These are phyloP conservation scores for Cryptoprocta ferox DNA, from an alignment of 2,797 vertebrate genomes.

Conservation along the genomic window DNA sequence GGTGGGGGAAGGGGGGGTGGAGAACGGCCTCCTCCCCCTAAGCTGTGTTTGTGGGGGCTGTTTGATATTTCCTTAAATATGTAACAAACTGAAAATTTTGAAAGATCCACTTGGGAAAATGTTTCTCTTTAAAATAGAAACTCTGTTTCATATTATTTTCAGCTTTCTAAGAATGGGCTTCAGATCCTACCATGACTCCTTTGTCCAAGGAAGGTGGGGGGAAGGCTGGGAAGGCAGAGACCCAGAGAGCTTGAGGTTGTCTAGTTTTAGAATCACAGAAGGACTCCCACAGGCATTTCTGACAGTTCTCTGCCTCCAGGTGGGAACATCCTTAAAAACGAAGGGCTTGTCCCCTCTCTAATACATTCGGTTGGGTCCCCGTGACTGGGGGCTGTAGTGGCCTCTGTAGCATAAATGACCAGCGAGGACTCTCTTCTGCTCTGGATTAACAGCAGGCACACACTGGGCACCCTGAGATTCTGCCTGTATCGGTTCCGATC, in stretches of 20 bases:
- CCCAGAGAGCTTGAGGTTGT: background rate
- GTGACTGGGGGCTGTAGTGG: accelerated
- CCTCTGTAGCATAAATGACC: too few relatives aligned
- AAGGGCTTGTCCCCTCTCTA: background rate
- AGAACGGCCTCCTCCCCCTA: background rate
- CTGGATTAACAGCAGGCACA: accelerated
- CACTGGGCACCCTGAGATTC: background rate
- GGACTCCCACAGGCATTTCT: background rate
- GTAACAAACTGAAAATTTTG: constrained; percentile 47
- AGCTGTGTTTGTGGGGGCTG: background rate
- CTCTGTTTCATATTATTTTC: constrained; percentile 47
- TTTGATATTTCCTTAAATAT: constrained; percentile 64
- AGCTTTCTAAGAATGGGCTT: constrained; percentile 38
- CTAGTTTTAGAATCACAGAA: background rate
- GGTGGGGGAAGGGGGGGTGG: too few relatives aligned
- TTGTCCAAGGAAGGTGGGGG: background rate
- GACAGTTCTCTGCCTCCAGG: background rate
- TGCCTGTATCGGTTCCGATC: accelerated
- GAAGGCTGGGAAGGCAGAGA: background rate
- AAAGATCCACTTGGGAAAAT: constrained; percentile 67
- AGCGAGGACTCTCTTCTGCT: accelerated
- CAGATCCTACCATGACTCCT: constrained; percentile 15
- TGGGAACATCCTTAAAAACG: background rate
- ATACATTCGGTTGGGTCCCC: background rate
- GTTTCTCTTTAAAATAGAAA: constrained; percentile 63